A percentile compares a stretch with the other conserved stretches of the same genome.
Conservation (phyloP, 2,113 vertebrate genomes). For the Trinectes maculatus region DNA sequence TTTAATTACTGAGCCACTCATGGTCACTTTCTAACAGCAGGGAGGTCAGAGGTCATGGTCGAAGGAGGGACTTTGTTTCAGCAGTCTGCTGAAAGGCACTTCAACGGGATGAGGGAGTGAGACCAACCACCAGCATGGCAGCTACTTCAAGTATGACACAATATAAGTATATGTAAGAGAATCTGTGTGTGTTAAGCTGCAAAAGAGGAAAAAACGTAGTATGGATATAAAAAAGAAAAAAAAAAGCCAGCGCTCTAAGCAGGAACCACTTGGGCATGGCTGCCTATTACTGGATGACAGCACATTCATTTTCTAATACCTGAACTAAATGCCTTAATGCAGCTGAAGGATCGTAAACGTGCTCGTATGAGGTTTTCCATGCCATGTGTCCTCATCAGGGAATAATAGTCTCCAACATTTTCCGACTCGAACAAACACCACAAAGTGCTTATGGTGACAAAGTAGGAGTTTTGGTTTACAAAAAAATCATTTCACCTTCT, state of each 20-base stretch:
- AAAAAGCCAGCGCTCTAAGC: conserved; percentile 33
- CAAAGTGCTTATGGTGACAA: conserved; percentile 64
- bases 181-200: conserved; percentile 47
- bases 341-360: conserved; percentile 42
- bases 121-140: too few relatives aligned
- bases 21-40: conserved; percentile 2
- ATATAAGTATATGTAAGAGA: conserved; percentile 31
- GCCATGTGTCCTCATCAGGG: conserved; percentile 60
- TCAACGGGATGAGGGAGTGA: too few relatives aligned
- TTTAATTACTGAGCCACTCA: neutral
- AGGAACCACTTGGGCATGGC: conserved; percentile 46
- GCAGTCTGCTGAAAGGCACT: neutral
- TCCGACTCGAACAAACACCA: conserved; percentile 60
- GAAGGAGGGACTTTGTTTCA: conserved; percentile 12
- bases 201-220: conserved; percentile 38
- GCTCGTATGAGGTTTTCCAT: conserved; percentile 52
- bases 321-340: conserved; percentile 71
- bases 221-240: conserved; percentile 48
- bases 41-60: conserved; percentile 7
- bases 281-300: conserved; percentile 60
- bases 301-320: conserved; percentile 76
- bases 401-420: conserved; percentile 42
- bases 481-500: conserved; percentile 60
- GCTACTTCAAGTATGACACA: neutral
- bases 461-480: conserved; percentile 65